phyloP scores from a whole-genome alignment of 1,140 invertebrate species.

The Nasonia vitripennis region DNA sequence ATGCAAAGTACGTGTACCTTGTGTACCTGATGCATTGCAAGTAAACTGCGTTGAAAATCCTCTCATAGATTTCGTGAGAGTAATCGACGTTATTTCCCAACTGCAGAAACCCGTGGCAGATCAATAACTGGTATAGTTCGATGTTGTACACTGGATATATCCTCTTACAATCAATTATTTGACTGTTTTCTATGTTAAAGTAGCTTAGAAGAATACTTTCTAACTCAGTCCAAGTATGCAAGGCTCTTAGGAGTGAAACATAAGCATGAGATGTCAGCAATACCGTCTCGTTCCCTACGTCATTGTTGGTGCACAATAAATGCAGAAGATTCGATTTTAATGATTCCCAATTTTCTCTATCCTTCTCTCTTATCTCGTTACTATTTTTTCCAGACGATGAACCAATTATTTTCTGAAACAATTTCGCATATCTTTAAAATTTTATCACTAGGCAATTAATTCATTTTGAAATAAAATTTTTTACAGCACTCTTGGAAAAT shows the following conservation, averaged over 20 bases:
- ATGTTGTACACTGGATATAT: constrained; percentile 53
- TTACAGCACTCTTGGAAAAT: no score
- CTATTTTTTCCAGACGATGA: constrained; percentile 34
- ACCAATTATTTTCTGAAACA: constrained; percentile 59
- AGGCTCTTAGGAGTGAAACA: constrained; percentile 53
- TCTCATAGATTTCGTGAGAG: constrained; percentile 49
- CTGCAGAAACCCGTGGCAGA: constrained; percentile 64
- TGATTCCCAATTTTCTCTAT: constrained; percentile 54
- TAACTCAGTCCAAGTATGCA: constrained; percentile 36
- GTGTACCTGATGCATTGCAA: constrained; percentile 64
- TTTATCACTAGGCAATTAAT: no score
- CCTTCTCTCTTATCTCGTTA: constrained; percentile 7
- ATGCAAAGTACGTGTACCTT: constrained; percentile 64
- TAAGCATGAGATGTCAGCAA: constrained; percentile 61
- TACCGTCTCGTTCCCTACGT: constrained; percentile 57
- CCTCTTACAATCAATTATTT: constrained; percentile 51
- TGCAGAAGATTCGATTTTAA: constrained; percentile 44
- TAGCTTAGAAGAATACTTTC: constrained; percentile 50
- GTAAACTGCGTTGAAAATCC: constrained; percentile 60
- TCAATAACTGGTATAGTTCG: constrained; percentile 62
- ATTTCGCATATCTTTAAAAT: background rate
- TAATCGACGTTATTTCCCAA: constrained; percentile 53
- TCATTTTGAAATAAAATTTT: no score
- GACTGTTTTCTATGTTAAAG: constrained; percentile 46
- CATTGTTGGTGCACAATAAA: constrained; percentile 46